Evolutionary conservation across 1,140 invertebrate genomes (phyloP).

Genomic region (Eriocheir sinensis): DNA sequence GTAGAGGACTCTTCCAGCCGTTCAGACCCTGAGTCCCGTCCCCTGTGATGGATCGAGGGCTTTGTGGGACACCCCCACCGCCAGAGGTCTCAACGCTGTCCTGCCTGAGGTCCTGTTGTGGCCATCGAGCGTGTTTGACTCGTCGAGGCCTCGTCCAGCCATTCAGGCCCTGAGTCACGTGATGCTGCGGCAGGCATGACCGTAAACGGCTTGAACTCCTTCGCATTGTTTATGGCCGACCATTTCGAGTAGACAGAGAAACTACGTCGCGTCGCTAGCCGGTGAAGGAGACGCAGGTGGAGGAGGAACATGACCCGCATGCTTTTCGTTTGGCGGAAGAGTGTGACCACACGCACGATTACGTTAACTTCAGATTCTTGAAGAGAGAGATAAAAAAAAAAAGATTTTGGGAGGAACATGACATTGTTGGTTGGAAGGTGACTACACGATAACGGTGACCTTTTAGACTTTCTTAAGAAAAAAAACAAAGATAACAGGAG

Average conservation of each 20-base stretch:
- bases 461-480: no score
- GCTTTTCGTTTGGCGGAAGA: background rate
- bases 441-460: no score
- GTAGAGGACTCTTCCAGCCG: no score
- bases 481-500: no score
- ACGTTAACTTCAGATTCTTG: no score
- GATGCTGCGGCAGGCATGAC: background rate
- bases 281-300: background rate
- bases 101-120: background rate
- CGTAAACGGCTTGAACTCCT: background rate
- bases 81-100: no score
- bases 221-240: background rate
- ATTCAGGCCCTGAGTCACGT: background rate
- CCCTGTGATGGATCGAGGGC: no score
- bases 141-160: no score
- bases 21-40: background rate
- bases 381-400: no score
- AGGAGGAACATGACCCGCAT: background rate
- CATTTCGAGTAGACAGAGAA: conserved; percentile 14
- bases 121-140: background rate
- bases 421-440: no score
- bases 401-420: no score
- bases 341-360: background rate
- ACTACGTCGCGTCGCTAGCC: background rate
- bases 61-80: no score